Evolutionary conservation across 1,140 invertebrate species (phyloP), one percentile per base, ranked within the genome.

Genomic region (Aphelinus certus): DNA sequence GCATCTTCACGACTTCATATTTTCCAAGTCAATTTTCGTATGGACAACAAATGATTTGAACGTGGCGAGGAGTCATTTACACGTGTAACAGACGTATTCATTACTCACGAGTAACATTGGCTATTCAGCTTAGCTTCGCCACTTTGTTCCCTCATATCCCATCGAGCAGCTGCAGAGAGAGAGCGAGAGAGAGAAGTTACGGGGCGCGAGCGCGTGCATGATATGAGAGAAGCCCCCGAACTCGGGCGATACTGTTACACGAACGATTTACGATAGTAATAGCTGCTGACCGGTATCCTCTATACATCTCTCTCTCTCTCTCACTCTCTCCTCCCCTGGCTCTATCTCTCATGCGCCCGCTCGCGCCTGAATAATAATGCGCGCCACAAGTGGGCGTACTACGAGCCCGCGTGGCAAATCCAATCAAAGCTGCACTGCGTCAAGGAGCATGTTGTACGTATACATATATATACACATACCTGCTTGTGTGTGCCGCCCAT

Each of bases 391-490:
- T 85, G 82, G 83, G 84, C 81, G 83, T 78, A 76, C 3, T 70
- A 77, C 68, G 74, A 65, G 77, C 57, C 81, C 78, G 79, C 82
- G 80, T 84, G 76, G 79, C 82, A 83, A 85, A 85, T 86, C 79
- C 80, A 84, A 86, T 86, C 84, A 86, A 84, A 84, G 75, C 67
- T 69, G 75, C 75, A 79, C 78, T 76, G 80, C 79, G 77, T 63
- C 61, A 70, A 62, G 75, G 47, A 74, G 47, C 73, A 45, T 47
- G 2, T 3, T n/a, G 10, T 49, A 47, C 42, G 42, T 49, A 10
- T 77, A 61, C 65, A 60, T 73, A 78, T 72, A 46, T 57, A 60
- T 26, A 62, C 56, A 58, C 66, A 73, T 75, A 63, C 70, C 26
- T 26, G 26, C 26, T 26, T 26, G 26, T 26, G 26, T 26, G 26